Evolutionary conservation across 2,113 vertebrate genomes (phyloP), one percentile per base, ranked within the genome.

Genomic region (Cottus gobio): DNA sequence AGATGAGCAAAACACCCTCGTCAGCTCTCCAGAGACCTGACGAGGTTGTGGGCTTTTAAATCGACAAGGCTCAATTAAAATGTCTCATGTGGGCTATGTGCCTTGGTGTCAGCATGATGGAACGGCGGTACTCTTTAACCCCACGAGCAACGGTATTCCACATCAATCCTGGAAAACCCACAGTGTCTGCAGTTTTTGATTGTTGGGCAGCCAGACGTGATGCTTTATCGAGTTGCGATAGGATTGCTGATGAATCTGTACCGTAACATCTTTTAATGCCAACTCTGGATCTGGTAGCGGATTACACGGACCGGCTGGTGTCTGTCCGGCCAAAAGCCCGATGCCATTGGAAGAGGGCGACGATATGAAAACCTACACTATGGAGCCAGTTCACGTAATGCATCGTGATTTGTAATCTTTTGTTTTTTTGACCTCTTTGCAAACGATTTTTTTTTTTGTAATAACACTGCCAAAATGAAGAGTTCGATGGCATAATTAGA

Each of bases 71-170:
- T 85, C 82, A 75, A 82, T 83, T 88, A 88, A 82, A 80, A 73
- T 31, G 39, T 66, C 82, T 82, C 77, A 3, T 70, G 70, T 79
- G 82, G 77, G 79, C 87, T 82, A 48, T 57, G 75, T 84, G 75
- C 54, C n/a, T 44, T 7, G 65, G 48, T 74, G 82, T 85, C 87
- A 79, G 62, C 46, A 10, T 85, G 84, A 90, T 91, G 84, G 76
- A 80, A 71, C 16, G 71, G 67, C 68, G 46, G 48, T 18, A 28
- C 63, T 89, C 85, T 87, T 88, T 87, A 86, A 90, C 79, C 85
- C 82, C 80, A 65, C 65, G 24, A 83, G 89, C 78, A 65, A 64
- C 24, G 58, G 76, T 86, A 87, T 78, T 83, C 56, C 30, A 69
- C 81, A 81, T 85, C 76, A 77, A 79, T 86, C 74, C 30, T 4